phyloP scores from a whole-genome alignment of 2,113 vertebrate species.

The Anthoscopus minutus region DNA sequence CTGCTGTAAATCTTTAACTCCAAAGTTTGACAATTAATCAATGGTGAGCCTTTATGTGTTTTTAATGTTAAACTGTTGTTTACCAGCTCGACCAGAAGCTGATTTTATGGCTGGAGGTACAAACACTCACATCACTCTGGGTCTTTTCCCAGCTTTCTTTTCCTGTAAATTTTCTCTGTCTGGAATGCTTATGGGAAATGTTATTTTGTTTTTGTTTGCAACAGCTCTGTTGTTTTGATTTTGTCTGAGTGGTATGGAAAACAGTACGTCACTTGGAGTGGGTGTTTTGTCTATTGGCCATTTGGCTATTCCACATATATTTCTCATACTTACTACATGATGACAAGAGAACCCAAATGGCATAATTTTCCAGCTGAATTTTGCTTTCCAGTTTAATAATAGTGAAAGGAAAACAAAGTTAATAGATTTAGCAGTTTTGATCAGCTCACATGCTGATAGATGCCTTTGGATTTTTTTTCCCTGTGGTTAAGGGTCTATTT shows the following conservation, averaged over 20 bases:
- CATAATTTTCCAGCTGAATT: slow-evolving; percentile 76
- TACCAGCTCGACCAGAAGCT: neutral
- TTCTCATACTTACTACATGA: slow-evolving; percentile 81
- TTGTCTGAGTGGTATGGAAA: slow-evolving; percentile 84
- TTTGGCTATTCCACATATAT: slow-evolving; percentile 79
- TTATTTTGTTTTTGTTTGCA: slow-evolving; percentile 87
- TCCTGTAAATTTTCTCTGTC: slow-evolving; percentile 78
- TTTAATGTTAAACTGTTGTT: slow-evolving; percentile 34
- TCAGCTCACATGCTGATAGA: slow-evolving; percentile 56
- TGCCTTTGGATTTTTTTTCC: slow-evolving; percentile 6
- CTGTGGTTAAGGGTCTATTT: slow-evolving; percentile 62
- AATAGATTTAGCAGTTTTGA: slow-evolving; percentile 73
- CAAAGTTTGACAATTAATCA: slow-evolving; percentile 32
- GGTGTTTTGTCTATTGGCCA: slow-evolving; percentile 83
- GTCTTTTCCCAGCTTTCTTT: slow-evolving; percentile 75
- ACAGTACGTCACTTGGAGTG: slow-evolving; percentile 82
- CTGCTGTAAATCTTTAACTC: slow-evolving; percentile 24
- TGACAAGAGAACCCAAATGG: slow-evolving; percentile 78
- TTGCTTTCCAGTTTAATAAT: slow-evolving; percentile 76
- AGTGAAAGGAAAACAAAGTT: slow-evolving; percentile 75
- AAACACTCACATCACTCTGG: slow-evolving; percentile 60
- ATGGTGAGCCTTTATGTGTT: slow-evolving; percentile 35
- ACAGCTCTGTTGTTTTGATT: slow-evolving; percentile 84
- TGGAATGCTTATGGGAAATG: slow-evolving; percentile 84
- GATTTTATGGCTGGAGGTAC: slow-evolving; percentile 50